Base-by-base conservation (phyloP, 1,140 invertebrate genomes). In the Helicoverpa armigera region DNA sequence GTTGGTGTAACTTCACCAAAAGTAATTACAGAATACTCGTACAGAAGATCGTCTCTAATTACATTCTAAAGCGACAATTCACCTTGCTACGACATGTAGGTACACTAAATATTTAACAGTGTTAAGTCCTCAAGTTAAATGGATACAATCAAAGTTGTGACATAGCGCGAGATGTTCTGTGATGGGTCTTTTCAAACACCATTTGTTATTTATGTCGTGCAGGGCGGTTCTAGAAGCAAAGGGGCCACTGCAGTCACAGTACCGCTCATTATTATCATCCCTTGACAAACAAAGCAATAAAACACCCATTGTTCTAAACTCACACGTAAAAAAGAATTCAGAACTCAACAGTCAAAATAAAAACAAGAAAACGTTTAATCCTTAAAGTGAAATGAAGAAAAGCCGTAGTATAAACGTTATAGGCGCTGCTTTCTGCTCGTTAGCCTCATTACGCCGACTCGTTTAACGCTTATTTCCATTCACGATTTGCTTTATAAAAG, bases 131-230 rank as follows among this genome's bases (percentile, higher is more conserved):
- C 82, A 77, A 88, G 77, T 90, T 87, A 87, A 89, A 87, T 87
- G 80, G 84, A 83, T 76, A 84, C 83, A 88, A 90, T 91, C 87
- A 89, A 90, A 92, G 84, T 91, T 92, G 85, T 82, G 83, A 85
- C 83, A 81, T 83, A 83, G 61, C 70, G 82, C 77, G 84, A 82
- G 81, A 78, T 74, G 72, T 80, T 82, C 72, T 81, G 72, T 84
- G 82, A 90, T 86, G 81, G 83, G 70, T 88, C 82, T 89, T 87
- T 83, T 79, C 75, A 87, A 88, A 90, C 86, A 88, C 79, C 83
- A 88, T 90, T 87, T 86, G 81, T 87, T 90, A 90, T 91, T 90
- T 72, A 90, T 86, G 86, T 82, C 43, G 58, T 63, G 79, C 76
- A 14, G 78, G 86, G 82, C 77, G 67, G 67, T 79, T 74, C 48